These are phyloP conservation scores for Sinhomidia bicolor DNA, from an alignment of 2,888 invertebrate species.

Conservation along the genomic window DNA sequence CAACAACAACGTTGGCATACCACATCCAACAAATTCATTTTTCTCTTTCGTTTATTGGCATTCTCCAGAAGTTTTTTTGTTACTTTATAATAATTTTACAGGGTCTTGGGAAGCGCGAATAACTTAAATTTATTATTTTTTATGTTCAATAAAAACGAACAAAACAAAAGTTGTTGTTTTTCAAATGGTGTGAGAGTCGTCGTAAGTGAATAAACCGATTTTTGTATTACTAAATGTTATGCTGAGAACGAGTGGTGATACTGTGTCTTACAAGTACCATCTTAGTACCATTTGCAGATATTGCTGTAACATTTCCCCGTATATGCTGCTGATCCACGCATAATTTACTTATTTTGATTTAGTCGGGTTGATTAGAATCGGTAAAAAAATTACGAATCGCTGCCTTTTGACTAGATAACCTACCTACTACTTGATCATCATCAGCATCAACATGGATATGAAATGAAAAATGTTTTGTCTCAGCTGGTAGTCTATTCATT, in stretches of 20 bases:
- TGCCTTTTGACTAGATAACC: not conserved
- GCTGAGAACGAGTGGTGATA: not conserved
- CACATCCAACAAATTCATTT: not conserved
- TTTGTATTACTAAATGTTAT: not conserved
- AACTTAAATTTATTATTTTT: not conserved
- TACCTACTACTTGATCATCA: too few relatives aligned
- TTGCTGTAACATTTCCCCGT: not conserved
- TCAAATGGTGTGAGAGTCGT: not conserved
- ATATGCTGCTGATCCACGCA: not conserved
- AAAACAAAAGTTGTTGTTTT: not conserved
- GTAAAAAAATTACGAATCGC: not conserved
- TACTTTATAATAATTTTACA: slow-evolving; percentile 15
- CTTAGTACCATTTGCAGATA: too few relatives aligned
- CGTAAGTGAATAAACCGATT: not conserved
- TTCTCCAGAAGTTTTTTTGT: not conserved
- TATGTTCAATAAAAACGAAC: not conserved
- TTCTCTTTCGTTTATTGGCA: slow-evolving; percentile 4
- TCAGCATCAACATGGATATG: not conserved
- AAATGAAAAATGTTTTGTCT: slow-evolving; percentile 15
- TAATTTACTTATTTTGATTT: slow-evolving; percentile 17
- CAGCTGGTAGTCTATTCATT: slow-evolving; percentile 11
- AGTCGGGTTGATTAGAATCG: slow-evolving; percentile 16
- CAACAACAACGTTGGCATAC: not conserved
- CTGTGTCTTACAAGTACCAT: too few relatives aligned
- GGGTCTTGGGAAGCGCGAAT: not conserved